phyloP scores from a whole-genome alignment of 2,113 vertebrate genomes.

The Pygoscelis adeliae region DNA sequence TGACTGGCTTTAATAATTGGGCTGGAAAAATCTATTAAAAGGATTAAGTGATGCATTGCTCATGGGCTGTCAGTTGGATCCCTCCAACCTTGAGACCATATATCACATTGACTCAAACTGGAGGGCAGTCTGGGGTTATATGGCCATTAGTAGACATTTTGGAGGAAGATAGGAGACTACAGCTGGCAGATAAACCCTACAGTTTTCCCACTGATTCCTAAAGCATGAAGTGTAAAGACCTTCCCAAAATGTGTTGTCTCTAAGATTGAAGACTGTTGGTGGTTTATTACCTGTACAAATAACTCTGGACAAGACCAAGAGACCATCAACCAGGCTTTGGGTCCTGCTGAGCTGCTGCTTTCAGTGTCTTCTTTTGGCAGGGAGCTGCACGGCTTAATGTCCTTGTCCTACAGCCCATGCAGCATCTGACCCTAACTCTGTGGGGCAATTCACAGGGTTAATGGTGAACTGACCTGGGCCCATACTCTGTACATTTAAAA shows the following conservation, averaged over 20 bases:
- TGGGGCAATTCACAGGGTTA: neutral
- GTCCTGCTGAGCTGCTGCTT: neutral
- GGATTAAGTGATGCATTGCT: neutral
- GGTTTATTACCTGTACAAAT: neutral
- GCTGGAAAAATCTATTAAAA: neutral
- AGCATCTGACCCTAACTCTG: neutral
- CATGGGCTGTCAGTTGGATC: neutral
- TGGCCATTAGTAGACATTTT: neutral
- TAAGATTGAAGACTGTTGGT: neutral
- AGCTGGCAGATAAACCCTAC: neutral
- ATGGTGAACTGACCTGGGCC: neutral
- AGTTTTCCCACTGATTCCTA: neutral
- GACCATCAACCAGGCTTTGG: neutral
- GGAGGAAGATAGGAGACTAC: neutral
- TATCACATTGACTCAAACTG: neutral
- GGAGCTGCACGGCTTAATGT: fast-evolving
- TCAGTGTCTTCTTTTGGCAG: neutral
- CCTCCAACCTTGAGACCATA: neutral
- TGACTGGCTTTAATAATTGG: neutral
- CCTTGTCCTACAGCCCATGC: neutral
- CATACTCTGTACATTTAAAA: neutral
- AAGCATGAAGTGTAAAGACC: neutral
- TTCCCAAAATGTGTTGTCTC: neutral
- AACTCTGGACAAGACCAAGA: neutral
- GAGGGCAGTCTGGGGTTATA: neutral